Evolutionary conservation across 2,888 invertebrate species (phyloP).

Genomic region (Ceriagrion tenellum): DNA sequence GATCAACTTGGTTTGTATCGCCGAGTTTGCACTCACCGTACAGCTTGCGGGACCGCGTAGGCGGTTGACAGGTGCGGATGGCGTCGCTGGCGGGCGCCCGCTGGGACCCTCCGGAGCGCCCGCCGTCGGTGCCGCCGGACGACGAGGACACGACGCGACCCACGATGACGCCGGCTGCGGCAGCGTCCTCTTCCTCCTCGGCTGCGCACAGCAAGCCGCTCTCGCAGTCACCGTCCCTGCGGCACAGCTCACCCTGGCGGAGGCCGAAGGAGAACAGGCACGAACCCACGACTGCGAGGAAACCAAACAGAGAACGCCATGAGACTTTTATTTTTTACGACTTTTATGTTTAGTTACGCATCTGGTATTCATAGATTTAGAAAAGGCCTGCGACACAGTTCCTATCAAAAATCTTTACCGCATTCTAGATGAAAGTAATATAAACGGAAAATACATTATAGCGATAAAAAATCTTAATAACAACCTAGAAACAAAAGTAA

Average conservation of each 20-base stretch:
- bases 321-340: too few relatives aligned
- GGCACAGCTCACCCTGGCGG: constrained; percentile 90
- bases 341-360: too few relatives aligned
- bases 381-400: too few relatives aligned
- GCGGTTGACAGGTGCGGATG: constrained; percentile 88
- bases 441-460: too few relatives aligned
- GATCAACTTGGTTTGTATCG: too few relatives aligned
- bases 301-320: background rate
- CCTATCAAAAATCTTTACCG: too few relatives aligned
- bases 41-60: constrained; percentile 87
- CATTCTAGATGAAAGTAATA: too few relatives aligned
- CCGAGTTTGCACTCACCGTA: constrained; percentile 80
- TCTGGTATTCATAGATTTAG: too few relatives aligned
- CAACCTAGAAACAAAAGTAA: too few relatives aligned
- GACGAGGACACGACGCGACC: background rate
- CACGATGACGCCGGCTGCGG: constrained; percentile 71
- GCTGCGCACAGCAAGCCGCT: constrained; percentile 90
- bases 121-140: background rate
- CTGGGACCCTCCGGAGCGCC: background rate
- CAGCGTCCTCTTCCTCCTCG: constrained; percentile 80
- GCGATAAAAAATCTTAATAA: too few relatives aligned
- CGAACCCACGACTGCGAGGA: constrained; percentile 81
- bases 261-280: constrained; percentile 86
- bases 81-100: background rate
- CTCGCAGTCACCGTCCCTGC: constrained; percentile 91